phyloP scores from a whole-genome alignment of 1,140 invertebrate species.

The honey bee (Apis mellifera) region DNA sequence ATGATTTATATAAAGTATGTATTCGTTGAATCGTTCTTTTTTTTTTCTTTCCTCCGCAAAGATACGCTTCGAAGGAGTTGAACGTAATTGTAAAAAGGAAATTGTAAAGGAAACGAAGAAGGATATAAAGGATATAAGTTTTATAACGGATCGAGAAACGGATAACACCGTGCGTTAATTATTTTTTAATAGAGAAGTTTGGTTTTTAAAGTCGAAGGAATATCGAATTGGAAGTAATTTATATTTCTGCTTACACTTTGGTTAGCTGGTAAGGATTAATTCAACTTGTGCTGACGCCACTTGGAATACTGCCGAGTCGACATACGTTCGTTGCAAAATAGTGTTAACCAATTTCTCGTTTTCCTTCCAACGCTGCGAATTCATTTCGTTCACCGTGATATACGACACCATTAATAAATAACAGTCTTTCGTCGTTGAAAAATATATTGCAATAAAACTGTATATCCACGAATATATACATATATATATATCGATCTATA shows the following conservation, averaged over 20 bases:
- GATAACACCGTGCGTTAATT: background rate
- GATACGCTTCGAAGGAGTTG: too few species aligned
- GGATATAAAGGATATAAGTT: too few species aligned
- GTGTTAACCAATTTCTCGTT: background rate
- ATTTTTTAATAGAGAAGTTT: background rate
- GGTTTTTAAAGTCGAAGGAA: background rate
- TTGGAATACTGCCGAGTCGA: constrained; percentile 21
- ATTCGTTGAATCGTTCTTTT: too few species aligned
- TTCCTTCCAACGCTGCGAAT: background rate
- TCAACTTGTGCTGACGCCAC: constrained; percentile 11
- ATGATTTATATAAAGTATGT: too few species aligned
- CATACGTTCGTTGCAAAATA: background rate
- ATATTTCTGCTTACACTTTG: background rate
- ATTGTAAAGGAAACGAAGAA: too few species aligned
- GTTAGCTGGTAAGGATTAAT: background rate
- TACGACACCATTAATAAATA: background rate
- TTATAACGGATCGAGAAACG: too few species aligned
- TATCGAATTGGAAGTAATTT: background rate
- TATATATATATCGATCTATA: too few species aligned
- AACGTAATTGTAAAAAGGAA: too few species aligned
- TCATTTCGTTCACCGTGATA: background rate
- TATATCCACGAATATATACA: too few species aligned
- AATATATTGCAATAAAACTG: background rate
- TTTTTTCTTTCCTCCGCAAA: too few species aligned
- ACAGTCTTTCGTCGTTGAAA: background rate